Percentiles rank a stretch among this genome's conserved stretches.
phyloP scores from a whole-genome alignment of 1,140 invertebrate genomes.

The Carcinoscorpius rotundicauda region DNA sequence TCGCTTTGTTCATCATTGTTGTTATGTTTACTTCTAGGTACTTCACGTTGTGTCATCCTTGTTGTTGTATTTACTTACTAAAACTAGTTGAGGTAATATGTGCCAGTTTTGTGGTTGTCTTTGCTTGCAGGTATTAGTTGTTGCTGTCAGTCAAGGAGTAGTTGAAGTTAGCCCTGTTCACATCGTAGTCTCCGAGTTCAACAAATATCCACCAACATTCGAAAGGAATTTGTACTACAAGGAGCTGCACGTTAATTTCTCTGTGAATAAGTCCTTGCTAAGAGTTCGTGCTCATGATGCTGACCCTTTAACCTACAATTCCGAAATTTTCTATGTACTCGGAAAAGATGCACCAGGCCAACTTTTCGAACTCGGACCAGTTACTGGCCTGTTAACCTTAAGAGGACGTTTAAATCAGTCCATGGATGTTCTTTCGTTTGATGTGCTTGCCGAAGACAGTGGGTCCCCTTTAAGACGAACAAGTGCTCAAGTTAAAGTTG shows the following conservation, averaged over 20 bases:
- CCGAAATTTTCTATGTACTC: conserved; percentile 19
- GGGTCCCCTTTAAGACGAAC: conserved; percentile 16
- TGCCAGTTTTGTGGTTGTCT: not conserved
- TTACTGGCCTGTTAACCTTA: not conserved
- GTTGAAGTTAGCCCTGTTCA: conserved; percentile 8
- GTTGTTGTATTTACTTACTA: too few relatives aligned
- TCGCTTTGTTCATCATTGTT: too few relatives aligned
- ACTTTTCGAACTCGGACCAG: not conserved
- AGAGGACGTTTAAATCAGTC: not conserved
- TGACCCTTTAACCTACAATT: conserved; percentile 17
- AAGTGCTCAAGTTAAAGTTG: conserved; percentile 14
- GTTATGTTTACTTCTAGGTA: too few relatives aligned
- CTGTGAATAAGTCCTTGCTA: conserved; percentile 11
- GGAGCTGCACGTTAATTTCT: conserved; percentile 10
- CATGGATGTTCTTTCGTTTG: conserved; percentile 8
- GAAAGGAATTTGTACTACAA: conserved; percentile 16
- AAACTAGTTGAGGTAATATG: too few relatives aligned
- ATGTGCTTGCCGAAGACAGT: conserved; percentile 16
- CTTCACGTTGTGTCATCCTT: too few relatives aligned
- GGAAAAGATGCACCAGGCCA: conserved; percentile 7
- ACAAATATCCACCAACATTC: conserved; percentile 16
- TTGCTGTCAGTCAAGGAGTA: conserved; percentile 16
- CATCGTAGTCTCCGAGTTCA: conserved; percentile 16
- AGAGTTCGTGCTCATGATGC: conserved; percentile 16
- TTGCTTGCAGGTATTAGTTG: conserved; percentile 16